phyloP scores from a whole-genome alignment of 2,888 invertebrate species.

The Copidosoma aretas region DNA sequence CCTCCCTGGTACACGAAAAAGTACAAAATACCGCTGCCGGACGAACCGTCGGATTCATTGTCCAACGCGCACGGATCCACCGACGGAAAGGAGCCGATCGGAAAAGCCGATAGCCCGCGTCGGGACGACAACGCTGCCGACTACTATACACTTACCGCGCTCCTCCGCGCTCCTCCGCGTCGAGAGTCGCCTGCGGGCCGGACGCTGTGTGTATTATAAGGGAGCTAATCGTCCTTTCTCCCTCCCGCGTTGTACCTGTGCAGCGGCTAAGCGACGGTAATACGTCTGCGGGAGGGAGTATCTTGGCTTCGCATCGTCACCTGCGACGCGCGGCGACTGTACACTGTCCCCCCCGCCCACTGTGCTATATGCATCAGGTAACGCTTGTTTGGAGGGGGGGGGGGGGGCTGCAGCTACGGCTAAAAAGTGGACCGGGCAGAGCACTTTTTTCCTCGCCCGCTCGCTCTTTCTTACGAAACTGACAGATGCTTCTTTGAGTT shows the following conservation, averaged over 20 bases:
- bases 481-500: conserved; percentile 13
- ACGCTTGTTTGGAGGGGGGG: background rate
- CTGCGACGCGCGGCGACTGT: conserved; percentile 53
- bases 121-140: background rate
- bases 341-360: no score
- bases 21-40: background rate
- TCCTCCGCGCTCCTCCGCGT: background rate
- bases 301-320: conserved; percentile 48
- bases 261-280: conserved; percentile 39
- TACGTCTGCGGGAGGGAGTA: conserved; percentile 44
- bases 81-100: conserved; percentile 4
- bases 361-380: no score
- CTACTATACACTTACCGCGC: no score
- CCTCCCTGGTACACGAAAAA: no score
- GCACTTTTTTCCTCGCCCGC: background rate
- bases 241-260: background rate
- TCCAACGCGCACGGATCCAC: background rate
- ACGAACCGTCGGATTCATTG: conserved; percentile 11
- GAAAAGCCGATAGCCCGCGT: background rate
- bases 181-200: background rate
- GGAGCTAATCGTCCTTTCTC: conserved; percentile 23
- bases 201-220: no score
- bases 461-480: conserved; percentile 2
- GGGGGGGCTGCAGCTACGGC: background rate
- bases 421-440: background rate